A percentile compares a stretch with the other conserved stretches of the same genome.
These are phyloP conservation scores for Trissolcus basalis DNA, from an alignment of 1,140 invertebrate genomes.

Conservation along the genomic window DNA sequence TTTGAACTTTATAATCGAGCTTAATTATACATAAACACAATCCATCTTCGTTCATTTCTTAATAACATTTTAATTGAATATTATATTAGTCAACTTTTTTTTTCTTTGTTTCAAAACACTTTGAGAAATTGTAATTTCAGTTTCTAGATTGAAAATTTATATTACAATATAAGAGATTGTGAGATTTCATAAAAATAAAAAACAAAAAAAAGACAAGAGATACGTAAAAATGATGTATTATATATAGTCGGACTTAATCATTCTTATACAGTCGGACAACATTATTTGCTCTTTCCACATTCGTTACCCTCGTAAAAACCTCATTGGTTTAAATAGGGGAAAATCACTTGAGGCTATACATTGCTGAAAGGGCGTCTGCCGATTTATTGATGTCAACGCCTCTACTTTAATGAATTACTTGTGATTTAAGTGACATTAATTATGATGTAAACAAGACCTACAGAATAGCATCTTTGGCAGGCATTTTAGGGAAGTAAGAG, in stretches of 20 bases:
- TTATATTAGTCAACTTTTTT: background rate
- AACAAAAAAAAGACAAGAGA: too few relatives aligned
- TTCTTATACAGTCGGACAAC: background rate
- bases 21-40: constrained; percentile 47
- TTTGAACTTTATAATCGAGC: constrained; percentile 35
- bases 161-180: too few relatives aligned
- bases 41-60: constrained; percentile 2
- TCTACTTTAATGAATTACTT: constrained; percentile 6
- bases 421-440: background rate
- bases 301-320: constrained; percentile 15
- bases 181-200: background rate
- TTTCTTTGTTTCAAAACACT: too few relatives aligned
- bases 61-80: constrained; percentile 4
- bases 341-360: constrained; percentile 36
- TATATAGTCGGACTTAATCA: background rate
- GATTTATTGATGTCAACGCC: constrained; percentile 31
- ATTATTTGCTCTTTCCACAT: constrained; percentile 20
- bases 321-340: constrained; percentile 30
- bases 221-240: too few relatives aligned
- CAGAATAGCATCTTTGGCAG: too few relatives aligned
- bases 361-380: constrained; percentile 19
- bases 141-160: too few relatives aligned
- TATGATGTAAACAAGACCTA: too few relatives aligned
- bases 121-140: too few relatives aligned
- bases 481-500: too few relatives aligned